Evolutionary conservation across 2,888 invertebrate species (phyloP).

Genomic region (Dryocosmus kuriphilus): DNA sequence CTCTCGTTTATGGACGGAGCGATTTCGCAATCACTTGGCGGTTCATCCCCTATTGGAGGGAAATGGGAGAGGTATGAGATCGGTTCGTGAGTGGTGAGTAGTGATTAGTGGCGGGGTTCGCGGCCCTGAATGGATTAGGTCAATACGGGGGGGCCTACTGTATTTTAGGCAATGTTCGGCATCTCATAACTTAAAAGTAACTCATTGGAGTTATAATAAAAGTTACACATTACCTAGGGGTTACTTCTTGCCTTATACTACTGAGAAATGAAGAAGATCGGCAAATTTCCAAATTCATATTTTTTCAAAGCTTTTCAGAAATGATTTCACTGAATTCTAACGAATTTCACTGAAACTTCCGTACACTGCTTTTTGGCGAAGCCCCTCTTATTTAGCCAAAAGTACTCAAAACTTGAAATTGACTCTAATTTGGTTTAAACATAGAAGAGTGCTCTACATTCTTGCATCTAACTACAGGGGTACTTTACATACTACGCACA

Average conservation of each 20-base stretch:
- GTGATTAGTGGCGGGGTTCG: slow-evolving; percentile 23
- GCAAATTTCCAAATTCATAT: too few relatives aligned
- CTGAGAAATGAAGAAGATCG: too few relatives aligned
- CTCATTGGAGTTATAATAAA: neutral
- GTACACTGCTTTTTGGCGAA: neutral
- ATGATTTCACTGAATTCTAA: too few relatives aligned
- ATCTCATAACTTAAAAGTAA: neutral
- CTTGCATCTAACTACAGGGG: neutral
- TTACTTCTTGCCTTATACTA: too few relatives aligned
- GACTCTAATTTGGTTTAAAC: neutral
- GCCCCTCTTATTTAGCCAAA: neutral
- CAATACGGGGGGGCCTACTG: slow-evolving; percentile 40
- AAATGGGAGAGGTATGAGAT: slow-evolving; percentile 25
- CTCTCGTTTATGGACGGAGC: slow-evolving; percentile 38
- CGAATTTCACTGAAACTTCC: neutral
- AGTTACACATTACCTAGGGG: too few relatives aligned
- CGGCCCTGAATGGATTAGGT: slow-evolving; percentile 15
- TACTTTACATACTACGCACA: neutral
- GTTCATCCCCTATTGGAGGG: slow-evolving; percentile 37
- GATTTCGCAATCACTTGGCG: slow-evolving; percentile 33
- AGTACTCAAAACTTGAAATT: neutral
- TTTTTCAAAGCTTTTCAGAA: too few relatives aligned
- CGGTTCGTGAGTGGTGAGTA: neutral
- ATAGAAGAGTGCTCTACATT: neutral
- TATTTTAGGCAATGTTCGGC: slow-evolving; percentile 1